Conservation (phyloP, 2,797 vertebrate species). For the Pelobates cultripes region DNA sequence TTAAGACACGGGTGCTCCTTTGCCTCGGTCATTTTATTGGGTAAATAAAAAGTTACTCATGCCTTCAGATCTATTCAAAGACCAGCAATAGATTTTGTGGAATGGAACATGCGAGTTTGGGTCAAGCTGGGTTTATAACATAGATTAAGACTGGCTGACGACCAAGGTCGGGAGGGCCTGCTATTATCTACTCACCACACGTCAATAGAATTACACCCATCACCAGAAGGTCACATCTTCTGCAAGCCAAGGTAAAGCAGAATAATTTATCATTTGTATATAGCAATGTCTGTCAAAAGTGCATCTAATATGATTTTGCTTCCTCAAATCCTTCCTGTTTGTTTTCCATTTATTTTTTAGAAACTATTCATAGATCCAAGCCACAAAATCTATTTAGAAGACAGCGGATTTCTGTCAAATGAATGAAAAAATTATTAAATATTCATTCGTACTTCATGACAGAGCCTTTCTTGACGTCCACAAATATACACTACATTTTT, state of each 20-base stretch:
- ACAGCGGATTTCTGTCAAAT: too few species aligned
- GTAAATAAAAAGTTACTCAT: constrained; percentile 4
- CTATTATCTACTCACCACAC: constrained; percentile 27
- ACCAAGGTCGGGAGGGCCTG: constrained; percentile 23
- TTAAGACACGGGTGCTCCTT: not conserved
- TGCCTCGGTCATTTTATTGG: not conserved
- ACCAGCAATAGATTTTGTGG: not conserved
- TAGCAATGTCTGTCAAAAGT: not conserved
- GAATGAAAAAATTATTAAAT: too few species aligned
- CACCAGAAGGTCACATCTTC: constrained; percentile 1
- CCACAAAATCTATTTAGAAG: too few species aligned
- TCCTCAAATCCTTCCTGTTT: not conserved
- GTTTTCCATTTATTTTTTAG: not conserved
- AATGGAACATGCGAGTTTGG: constrained; percentile 13
- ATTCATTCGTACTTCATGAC: too few species aligned
- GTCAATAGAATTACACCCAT: constrained; percentile 30
- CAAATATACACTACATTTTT: too few species aligned
- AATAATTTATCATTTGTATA: not conserved
- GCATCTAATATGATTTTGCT: not conserved
- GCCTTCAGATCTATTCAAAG: not conserved
- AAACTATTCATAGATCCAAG: too few species aligned
- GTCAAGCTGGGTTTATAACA: constrained; percentile 48
- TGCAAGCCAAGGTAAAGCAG: constrained; percentile 25
- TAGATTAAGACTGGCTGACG: constrained; percentile 24
- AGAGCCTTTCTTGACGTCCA: too few species aligned